Evolutionary conservation across 1,140 invertebrate genomes (phyloP).

Genomic region (Zaprionus ghesquierei): DNA sequence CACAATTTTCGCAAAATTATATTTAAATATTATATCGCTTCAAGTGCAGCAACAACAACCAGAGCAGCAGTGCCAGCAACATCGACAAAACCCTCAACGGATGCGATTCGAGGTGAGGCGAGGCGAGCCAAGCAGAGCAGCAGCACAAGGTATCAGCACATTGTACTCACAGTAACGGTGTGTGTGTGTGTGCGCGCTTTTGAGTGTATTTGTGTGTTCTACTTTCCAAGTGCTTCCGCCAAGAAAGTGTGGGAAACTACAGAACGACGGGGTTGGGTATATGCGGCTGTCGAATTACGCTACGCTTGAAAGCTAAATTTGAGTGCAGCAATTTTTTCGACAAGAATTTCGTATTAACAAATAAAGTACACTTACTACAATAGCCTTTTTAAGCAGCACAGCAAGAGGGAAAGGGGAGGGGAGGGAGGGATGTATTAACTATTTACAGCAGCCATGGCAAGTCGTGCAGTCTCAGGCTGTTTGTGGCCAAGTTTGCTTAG

Average conservation of each 20-base stretch:
- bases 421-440: conserved; percentile 5
- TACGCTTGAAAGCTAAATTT: background rate
- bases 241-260: conserved; percentile 32
- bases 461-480: background rate
- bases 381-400: background rate
- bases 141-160: conserved; percentile 50
- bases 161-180: conserved; percentile 19
- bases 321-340: background rate
- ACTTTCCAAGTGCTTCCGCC: conserved; percentile 41
- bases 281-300: conserved; percentile 12
- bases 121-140: conserved; percentile 29
- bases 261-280: conserved; percentile 15
- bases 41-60: conserved; percentile 26
- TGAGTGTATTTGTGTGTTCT: conserved; percentile 29
- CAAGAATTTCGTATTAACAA: background rate
- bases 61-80: background rate
- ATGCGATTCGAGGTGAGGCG: conserved; percentile 21
- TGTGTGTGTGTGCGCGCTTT: background rate
- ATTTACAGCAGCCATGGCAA: background rate
- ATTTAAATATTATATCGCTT: conserved; percentile 66
- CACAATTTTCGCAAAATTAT: conserved; percentile 48
- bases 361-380: background rate
- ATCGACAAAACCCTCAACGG: conserved; percentile 14
- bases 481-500: conserved; percentile 9
- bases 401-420: background rate